Evolutionary conservation across 2,888 invertebrate species (phyloP), one percentile per base, ranked within the genome.

Genomic region (Eupelmus urozonus): DNA sequence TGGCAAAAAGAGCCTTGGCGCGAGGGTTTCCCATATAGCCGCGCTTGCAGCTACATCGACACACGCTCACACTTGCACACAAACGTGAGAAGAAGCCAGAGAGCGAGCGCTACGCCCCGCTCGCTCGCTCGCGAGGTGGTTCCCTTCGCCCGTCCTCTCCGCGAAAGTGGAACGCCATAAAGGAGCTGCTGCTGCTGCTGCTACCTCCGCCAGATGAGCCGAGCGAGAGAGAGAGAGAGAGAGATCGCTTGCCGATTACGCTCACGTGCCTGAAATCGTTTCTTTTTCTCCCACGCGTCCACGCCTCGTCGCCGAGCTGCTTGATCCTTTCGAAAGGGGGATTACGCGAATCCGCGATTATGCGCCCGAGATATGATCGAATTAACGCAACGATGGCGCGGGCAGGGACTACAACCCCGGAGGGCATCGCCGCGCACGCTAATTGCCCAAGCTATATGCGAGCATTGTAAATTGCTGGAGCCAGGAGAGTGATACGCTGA

Each of bases 131-230:
- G 82, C 82, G 84, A 86, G 84, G 67, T 78, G 75, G 65, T 75
- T 71, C 78, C 79, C 75, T 79, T 79, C 75, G 70, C 79, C 67
- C 67, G 63, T 62, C 63, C 55, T 49, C 69, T 86, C 89, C 88
- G 88, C 89, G 88, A 89, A 89, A 89, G 89, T 89, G 88, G 88
- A 89, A 89, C 89, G 88, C 87, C 88, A 86, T 86, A 87, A 87
- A 87, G 85, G 84, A 87, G 86, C 87, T 85, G 85, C 85, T 76
- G 81, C 82, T 57, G 70, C 57, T 70, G 53, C 53, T 34, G 65
- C 63, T 65, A 29, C 67, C 20, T 51, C 27, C 69, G 70, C 65
- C 69, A 74, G 65, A 78, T 70, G 75, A 75, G 79, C 71, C 70
- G 69, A 65, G 59, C 13, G 74, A 70, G 66, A 60, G 70, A 66